Percentiles rank a stretch among this genome's conserved stretches.
phyloP scores from a whole-genome alignment of 1,140 invertebrate species.

The Caenorhabditis inopinata region DNA sequence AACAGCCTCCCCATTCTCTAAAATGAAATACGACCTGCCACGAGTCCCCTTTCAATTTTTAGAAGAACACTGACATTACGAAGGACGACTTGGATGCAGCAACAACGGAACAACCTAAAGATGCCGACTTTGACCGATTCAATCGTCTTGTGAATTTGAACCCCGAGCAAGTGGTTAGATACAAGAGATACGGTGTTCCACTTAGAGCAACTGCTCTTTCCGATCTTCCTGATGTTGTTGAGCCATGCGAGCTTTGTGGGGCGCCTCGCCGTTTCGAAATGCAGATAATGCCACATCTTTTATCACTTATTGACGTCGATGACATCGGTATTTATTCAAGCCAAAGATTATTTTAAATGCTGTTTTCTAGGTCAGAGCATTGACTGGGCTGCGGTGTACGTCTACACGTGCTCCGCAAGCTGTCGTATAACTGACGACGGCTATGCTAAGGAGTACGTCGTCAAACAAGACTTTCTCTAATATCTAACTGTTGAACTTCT shows the following conservation, averaged over 20 bases:
- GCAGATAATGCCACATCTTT: conserved; percentile 87
- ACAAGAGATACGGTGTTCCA: conserved; percentile 72
- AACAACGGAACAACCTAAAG: conserved; percentile 41
- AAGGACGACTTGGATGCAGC: conserved; percentile 39
- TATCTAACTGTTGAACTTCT: not conserved
- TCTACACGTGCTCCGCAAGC: conserved; percentile 82
- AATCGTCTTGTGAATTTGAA: conserved; percentile 43
- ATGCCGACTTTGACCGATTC: conserved; percentile 40
- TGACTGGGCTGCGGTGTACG: conserved; percentile 83
- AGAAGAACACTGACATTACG: conserved; percentile 43
- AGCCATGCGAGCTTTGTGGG: conserved; percentile 77
- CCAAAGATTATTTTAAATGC: too few species aligned
- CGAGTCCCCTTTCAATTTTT: conserved; percentile 11
- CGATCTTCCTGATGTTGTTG: conserved; percentile 70
- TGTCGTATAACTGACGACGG: conserved; percentile 72
- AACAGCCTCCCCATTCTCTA: too few species aligned
- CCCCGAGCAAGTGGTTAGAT: conserved; percentile 74
- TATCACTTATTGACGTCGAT: conserved; percentile 75
- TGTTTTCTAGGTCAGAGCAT: conserved; percentile 69
- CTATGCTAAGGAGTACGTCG: conserved; percentile 78
- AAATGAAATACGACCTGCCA: too few species aligned
- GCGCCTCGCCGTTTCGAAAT: conserved; percentile 83
- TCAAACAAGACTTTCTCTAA: conserved; percentile 80
- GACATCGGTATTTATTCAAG: too few species aligned
- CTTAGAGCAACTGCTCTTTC: conserved; percentile 61